Base-by-base conservation (phyloP, 2,113 vertebrate species). In the Leptobrachium leishanense region DNA sequence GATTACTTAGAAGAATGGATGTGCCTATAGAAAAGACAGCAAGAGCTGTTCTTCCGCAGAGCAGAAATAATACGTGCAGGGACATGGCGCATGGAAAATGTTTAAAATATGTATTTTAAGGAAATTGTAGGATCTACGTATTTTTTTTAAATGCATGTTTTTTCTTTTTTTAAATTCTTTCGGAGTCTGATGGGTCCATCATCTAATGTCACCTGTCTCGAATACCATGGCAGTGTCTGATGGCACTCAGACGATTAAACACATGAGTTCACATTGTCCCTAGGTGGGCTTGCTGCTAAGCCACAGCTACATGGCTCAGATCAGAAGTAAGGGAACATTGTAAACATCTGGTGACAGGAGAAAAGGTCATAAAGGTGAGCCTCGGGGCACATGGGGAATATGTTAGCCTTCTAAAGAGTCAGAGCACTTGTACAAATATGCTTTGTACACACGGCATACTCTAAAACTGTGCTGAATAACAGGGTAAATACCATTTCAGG, bases 1-100 rank as follows among this genome's bases (percentile, higher is more conserved):
- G 64, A 81, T 74, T 81, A 74, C 64, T 81, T 43, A 68, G 64
- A 72, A 81, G 77, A 79, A 73, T 50, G 57, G 41, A 55, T 66
- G 71, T 81, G 78, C 64, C 78, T 74, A 62, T 74, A 81, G 64
- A 73, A 73, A 65, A 73, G 62, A 72, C 72, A 43, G 44, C 53
- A 44, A 46, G 20, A 44, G 63, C 42, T 55, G 63, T 67, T 79
- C 77, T 67, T 79, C 43, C 54, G 57, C 63, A 15, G 68, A 64
- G 68, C 46, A 4, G 57, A 57, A 53, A 59, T 4, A 59, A 71
- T 59, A 59, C 55, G 13, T 12, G 50, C 50, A 54, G 50, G 50
- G 50, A 59, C 55, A 59, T 3, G 13, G 13, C 55, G 4, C 6
- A 59, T 1, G 55, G 13, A 59, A 59, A 11, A 4, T 54, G 3